Conservation (phyloP, 2,113 vertebrate genomes). For the Tauraco erythrolophus region DNA sequence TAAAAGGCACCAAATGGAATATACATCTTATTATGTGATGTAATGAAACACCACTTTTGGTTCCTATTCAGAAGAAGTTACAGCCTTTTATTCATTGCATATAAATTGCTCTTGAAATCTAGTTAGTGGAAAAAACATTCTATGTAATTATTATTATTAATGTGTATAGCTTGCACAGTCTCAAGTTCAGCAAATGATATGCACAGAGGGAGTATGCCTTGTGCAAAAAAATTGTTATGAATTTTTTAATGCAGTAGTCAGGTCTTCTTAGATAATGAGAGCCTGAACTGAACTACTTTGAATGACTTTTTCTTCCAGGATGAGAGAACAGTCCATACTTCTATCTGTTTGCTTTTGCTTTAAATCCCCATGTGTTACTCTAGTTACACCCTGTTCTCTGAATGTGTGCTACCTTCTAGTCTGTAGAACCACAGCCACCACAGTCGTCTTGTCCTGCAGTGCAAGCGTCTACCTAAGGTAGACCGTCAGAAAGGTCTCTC, state of each 20-base stretch:
- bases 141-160: constrained; percentile 29
- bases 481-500: background rate
- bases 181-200: background rate
- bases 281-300: background rate
- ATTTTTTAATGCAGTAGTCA: background rate
- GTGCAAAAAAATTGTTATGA: background rate
- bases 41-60: constrained; percentile 11
- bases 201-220: background rate
- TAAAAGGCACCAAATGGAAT: constrained; percentile 40
- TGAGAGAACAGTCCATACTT: background rate
- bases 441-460: background rate
- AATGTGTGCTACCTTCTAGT: background rate
- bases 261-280: background rate
- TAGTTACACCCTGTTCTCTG: background rate
- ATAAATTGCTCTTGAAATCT: constrained; percentile 39
- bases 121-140: constrained; percentile 16
- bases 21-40: constrained; percentile 5
- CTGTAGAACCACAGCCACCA: background rate
- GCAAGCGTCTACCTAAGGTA: background rate
- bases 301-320: background rate
- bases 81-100: constrained; percentile 13
- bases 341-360: background rate
- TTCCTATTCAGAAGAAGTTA: constrained; percentile 8
- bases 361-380: background rate
- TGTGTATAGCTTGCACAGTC: background rate